These are phyloP conservation scores for Scortum barcoo DNA, from an alignment of 2,113 vertebrate genomes.

Conservation along the genomic window DNA sequence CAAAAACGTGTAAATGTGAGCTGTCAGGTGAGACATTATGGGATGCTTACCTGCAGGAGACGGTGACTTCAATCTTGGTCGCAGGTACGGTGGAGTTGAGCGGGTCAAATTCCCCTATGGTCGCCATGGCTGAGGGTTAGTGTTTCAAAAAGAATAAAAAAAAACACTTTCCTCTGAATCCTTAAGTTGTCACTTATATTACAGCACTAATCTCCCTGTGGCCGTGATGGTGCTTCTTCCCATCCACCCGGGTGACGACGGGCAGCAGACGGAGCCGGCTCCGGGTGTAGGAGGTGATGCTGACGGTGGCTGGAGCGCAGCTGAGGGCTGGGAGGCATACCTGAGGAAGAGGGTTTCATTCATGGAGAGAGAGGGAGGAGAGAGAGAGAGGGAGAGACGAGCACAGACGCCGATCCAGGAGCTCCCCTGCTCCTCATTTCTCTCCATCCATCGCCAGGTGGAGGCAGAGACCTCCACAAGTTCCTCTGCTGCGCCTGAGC, in stretches of 20 bases:
- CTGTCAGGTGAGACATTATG: neutral
- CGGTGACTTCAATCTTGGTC: conserved; percentile 95
- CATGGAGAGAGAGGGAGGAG: conserved; percentile 27
- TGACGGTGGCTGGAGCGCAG: conserved; percentile 37
- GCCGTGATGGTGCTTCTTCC: neutral
- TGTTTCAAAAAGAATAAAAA: too few relatives aligned
- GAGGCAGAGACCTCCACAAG: conserved; percentile 68
- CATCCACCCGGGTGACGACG: conserved; percentile 34
- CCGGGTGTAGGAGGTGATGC: conserved; percentile 1
- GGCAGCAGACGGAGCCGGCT: neutral
- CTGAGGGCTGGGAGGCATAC: conserved; percentile 58
- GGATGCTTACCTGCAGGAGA: conserved; percentile 91
- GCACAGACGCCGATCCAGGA: neutral
- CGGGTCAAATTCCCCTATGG: conserved; percentile 90
- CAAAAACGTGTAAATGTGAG: neutral
- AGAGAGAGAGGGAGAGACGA: neutral
- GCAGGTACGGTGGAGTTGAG: conserved; percentile 90
- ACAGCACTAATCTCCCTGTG: neutral
- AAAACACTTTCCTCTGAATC: conserved; percentile 46
- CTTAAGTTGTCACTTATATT: conserved; percentile 48
- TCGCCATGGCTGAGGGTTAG: conserved; percentile 86
- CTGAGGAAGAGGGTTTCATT: conserved; percentile 66
- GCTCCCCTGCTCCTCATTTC: conserved; percentile 27
- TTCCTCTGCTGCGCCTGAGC: neutral
- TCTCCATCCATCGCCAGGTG: conserved; percentile 69